Percentiles rank a stretch among this genome's conserved stretches.
Conservation (phyloP, 2,797 vertebrate species). For the Synanceia verrucosa region DNA sequence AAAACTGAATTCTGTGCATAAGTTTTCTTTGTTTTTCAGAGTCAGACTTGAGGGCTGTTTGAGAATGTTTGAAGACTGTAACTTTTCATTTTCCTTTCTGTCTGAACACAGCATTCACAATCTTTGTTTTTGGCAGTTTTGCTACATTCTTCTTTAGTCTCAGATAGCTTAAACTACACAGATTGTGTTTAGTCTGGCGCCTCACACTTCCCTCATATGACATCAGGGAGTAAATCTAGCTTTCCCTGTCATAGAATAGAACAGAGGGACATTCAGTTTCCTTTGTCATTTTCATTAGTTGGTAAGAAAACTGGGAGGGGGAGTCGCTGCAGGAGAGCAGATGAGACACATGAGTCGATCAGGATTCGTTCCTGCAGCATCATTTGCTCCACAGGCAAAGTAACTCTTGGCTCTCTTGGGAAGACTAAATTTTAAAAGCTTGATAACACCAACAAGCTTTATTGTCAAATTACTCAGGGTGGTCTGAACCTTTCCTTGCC, state of each 20-base stretch:
- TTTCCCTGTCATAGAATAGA: slow-evolving; percentile 6
- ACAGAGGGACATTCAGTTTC: slow-evolving; percentile 9
- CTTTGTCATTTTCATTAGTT: neutral
- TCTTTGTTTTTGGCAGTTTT: slow-evolving; percentile 51
- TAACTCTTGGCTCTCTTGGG: neutral
- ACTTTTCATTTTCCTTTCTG: slow-evolving; percentile 7
- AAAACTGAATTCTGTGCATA: neutral
- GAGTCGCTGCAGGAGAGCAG: neutral
- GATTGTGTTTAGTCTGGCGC: slow-evolving; percentile 57
- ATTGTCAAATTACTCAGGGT: neutral
- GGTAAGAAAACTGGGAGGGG: neutral
- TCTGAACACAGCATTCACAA: slow-evolving; percentile 7
- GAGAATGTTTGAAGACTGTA: neutral
- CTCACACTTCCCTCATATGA: slow-evolving; percentile 36
- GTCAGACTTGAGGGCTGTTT: neutral
- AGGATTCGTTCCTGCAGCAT: neutral
- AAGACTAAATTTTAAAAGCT: neutral
- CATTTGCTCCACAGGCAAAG: neutral
- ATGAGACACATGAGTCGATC: slow-evolving; percentile 5
- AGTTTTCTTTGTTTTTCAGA: neutral
- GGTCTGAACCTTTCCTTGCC: neutral
- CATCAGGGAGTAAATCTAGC: slow-evolving; percentile 55
- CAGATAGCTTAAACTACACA: slow-evolving; percentile 40
- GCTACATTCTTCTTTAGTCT: slow-evolving; percentile 53
- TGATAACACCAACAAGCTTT: no score